Conservation (phyloP, 2,113 vertebrate species). For the Myanophis thanlyinensis region DNA sequence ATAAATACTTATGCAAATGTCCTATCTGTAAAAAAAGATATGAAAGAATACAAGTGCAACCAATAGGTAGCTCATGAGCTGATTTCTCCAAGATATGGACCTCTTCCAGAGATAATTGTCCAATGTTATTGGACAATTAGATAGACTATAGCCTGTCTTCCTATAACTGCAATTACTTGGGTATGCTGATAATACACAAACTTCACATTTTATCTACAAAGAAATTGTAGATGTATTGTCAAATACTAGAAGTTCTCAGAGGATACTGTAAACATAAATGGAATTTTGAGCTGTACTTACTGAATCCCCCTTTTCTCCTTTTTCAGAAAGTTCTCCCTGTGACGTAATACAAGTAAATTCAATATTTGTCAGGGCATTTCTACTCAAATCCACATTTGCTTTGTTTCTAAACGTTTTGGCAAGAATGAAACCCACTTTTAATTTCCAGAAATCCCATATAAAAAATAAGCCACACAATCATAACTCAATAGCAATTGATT, state of each 20-base stretch:
- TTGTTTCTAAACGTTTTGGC: constrained; percentile 9
- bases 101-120: not conserved
- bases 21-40: not conserved
- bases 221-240: not conserved
- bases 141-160: not conserved
- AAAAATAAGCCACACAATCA: not conserved
- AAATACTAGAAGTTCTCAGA: not conserved
- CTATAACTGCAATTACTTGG: not conserved
- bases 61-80: not conserved
- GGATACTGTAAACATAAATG: not conserved
- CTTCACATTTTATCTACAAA: not conserved
- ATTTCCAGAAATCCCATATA: not conserved
- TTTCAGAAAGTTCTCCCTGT: constrained; percentile 69
- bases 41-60: not conserved
- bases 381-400: not conserved
- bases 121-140: too few relatives aligned
- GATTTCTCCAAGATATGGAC: too few relatives aligned
- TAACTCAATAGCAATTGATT: not conserved
- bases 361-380: constrained; percentile 28
- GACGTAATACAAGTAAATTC: constrained; percentile 25
- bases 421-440: not conserved
- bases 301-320: constrained; percentile 84
- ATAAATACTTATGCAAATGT: not conserved
- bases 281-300: constrained; percentile 66
- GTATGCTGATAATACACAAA: not conserved